phyloP scores from a whole-genome alignment of 2,888 invertebrate species.

The Tenthredo mesomela region DNA sequence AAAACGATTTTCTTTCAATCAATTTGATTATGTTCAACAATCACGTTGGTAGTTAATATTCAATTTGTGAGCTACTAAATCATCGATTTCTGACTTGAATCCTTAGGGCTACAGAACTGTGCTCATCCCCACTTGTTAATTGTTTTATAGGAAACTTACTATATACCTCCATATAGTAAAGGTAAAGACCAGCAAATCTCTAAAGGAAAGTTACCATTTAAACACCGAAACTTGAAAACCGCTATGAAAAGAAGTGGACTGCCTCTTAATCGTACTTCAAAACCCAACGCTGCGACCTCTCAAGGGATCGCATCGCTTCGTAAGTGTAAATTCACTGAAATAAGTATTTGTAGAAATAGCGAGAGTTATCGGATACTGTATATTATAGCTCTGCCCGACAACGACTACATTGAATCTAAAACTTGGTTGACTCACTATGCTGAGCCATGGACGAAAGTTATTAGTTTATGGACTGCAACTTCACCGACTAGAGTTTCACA shows the following conservation, averaged over 20 bases:
- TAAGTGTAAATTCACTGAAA: background rate
- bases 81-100: no score
- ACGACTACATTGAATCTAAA: conserved; percentile 37
- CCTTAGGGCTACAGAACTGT: background rate
- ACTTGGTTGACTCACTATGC: conserved; percentile 45
- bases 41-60: background rate
- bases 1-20: background rate
- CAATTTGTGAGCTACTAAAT: background rate
- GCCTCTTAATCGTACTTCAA: background rate
- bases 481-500: conserved; percentile 36
- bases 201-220: conserved; percentile 14
- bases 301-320: background rate
- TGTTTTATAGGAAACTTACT: conserved; percentile 4
- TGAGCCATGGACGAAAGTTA: conserved; percentile 50
- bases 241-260: background rate
- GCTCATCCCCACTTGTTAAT: background rate
- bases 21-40: background rate
- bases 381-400: conserved; percentile 29
- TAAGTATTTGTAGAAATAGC: background rate
- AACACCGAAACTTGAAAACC: background rate
- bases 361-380: conserved; percentile 1
- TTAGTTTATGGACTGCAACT: conserved; percentile 31
- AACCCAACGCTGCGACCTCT: background rate
- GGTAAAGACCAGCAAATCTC: background rate
- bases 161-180: background rate